Evolutionary conservation across 2,797 vertebrate genomes (phyloP).

Genomic region (Falco rusticolus): DNA sequence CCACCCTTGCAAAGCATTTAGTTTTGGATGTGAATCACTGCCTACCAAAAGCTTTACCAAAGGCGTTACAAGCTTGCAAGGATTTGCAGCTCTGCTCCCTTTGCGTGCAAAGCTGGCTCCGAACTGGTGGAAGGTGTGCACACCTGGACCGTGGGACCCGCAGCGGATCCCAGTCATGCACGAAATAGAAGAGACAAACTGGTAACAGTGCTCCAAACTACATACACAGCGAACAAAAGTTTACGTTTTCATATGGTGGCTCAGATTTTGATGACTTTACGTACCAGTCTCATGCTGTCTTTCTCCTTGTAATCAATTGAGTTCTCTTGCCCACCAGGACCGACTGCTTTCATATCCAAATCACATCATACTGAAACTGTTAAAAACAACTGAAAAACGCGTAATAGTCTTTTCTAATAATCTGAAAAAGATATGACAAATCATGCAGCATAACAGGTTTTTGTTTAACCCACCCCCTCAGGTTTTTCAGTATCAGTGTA

Average conservation of each 20-base stretch:
- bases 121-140: neutral
- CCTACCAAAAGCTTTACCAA: neutral
- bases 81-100: neutral
- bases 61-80: neutral
- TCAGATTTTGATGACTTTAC: neutral
- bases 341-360: neutral
- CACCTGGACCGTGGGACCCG: accelerated
- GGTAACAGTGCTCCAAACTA: accelerated
- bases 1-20: slow-evolving; percentile 26
- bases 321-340: neutral
- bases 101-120: neutral
- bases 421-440: neutral
- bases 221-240: accelerated
- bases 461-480: neutral
- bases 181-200: accelerated
- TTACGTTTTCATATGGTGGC: accelerated
- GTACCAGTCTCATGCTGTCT: neutral
- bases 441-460: neutral
- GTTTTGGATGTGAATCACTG: slow-evolving; percentile 3
- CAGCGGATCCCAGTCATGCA: neutral
- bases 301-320: accelerated
- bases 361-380: neutral
- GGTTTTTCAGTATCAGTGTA: neutral
- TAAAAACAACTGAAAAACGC: neutral
- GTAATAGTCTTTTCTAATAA: neutral